Conservation (phyloP, 2,888 invertebrate species). For the Eupsilia transversa region DNA sequence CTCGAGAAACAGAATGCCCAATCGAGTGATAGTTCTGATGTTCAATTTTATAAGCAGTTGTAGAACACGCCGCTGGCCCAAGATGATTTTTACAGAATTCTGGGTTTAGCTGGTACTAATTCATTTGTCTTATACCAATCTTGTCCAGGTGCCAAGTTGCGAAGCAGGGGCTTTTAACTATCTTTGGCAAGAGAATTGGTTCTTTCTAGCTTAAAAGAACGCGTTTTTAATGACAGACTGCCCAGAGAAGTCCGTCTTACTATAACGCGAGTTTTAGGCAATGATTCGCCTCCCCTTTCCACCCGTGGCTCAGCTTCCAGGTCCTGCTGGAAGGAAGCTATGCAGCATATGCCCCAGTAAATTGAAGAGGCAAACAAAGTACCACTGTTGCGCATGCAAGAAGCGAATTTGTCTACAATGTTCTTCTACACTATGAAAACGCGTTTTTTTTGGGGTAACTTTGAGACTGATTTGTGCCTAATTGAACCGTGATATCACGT, state of each 20-base stretch:
- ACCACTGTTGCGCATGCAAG: conserved; percentile 6
- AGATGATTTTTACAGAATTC: no score
- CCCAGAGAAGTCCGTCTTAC: conserved; percentile 4
- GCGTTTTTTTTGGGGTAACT: conserved; percentile 3
- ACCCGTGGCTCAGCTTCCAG: background rate
- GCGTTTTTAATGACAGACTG: background rate
- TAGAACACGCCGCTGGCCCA: no score
- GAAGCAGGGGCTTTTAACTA: no score
- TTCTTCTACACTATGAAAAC: background rate
- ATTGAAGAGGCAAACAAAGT: background rate
- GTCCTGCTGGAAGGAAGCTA: conserved; percentile 8
- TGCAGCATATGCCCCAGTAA: conserved; percentile 8
- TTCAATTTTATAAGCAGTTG: no score
- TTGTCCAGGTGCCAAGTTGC: no score
- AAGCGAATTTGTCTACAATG: conserved; percentile 9
- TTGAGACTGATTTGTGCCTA: background rate
- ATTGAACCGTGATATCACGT: background rate
- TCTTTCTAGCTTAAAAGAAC: no score
- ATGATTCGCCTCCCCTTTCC: background rate
- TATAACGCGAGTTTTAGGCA: no score
- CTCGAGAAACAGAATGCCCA: background rate
- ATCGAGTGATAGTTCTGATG: conserved; percentile 4
- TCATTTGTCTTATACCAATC: no score
- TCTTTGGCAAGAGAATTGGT: no score
- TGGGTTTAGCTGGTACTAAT: no score